Percentiles rank a stretch among this genome's conserved stretches.
phyloP scores from a whole-genome alignment of 2,888 invertebrate genomes.

The Yponomeuta cagnagella region DNA sequence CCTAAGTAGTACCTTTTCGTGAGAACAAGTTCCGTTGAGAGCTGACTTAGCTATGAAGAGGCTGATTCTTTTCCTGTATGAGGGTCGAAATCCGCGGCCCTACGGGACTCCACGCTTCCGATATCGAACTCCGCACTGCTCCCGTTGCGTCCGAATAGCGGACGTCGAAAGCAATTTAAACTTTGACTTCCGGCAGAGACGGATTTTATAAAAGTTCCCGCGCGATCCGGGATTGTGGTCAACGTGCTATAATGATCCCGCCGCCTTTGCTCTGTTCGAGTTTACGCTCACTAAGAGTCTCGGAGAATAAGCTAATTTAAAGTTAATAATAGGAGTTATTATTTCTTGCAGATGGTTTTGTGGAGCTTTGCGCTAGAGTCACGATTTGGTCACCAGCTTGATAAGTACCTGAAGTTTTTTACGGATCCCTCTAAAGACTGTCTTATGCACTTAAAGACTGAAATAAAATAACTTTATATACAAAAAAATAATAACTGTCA shows the following conservation, averaged over 20 bases:
- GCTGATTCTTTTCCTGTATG: neutral
- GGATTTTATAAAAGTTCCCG: neutral
- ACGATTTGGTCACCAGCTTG: no score
- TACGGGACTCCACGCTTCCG: neutral
- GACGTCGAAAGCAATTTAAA: conserved; percentile 12
- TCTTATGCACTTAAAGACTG: no score
- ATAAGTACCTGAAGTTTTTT: no score
- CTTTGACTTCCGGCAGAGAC: neutral
- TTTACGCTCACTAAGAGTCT: neutral
- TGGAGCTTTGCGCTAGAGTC: no score
- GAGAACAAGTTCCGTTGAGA: no score
- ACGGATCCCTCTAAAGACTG: no score
- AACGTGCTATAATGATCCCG: neutral
- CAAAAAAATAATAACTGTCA: no score
- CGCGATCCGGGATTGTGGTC: conserved; percentile 3
- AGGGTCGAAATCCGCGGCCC: neutral
- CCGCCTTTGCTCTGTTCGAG: neutral
- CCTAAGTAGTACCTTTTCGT: no score
- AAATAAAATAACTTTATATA: no score
- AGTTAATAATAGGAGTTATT: neutral
- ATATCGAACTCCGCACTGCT: conserved; percentile 7
- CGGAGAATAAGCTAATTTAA: neutral
- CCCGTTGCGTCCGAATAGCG: conserved; percentile 5
- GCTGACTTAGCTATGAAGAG: no score
- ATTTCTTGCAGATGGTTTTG: neutral